phyloP scores from a whole-genome alignment of 2,888 invertebrate species.

The Lapara coniferarum region DNA sequence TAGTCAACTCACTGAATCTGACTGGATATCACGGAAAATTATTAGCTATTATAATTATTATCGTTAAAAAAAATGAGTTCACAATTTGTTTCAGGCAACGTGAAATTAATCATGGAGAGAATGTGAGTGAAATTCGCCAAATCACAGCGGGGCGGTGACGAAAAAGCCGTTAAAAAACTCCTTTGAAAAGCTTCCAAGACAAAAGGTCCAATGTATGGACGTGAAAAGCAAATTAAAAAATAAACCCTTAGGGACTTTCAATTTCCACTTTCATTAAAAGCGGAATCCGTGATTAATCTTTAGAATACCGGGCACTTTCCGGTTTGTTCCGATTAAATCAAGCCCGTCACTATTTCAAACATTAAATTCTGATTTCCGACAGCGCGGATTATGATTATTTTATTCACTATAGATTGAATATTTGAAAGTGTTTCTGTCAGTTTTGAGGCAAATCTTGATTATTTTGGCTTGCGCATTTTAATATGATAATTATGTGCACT shows the following conservation, averaged over 20 bases:
- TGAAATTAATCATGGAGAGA: constrained; percentile 32
- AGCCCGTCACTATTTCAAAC: constrained; percentile 29
- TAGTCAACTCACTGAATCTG: constrained; percentile 1
- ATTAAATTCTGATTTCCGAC: constrained; percentile 12
- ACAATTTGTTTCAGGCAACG: constrained; percentile 3
- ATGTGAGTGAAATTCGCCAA: constrained; percentile 36
- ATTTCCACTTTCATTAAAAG: constrained; percentile 43
- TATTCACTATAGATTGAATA: background rate
- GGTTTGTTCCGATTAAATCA: constrained; percentile 39
- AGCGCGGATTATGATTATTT: constrained; percentile 3
- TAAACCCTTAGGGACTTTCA: constrained; percentile 43
- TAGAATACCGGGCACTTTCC: constrained; percentile 43
- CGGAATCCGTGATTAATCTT: constrained; percentile 52
- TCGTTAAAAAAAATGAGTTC: constrained; percentile 13
- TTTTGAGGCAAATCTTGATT: background rate
- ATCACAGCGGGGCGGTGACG: constrained; percentile 37
- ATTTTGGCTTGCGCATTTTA: too few relatives aligned
- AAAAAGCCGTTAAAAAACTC: constrained; percentile 34
- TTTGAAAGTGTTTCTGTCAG: background rate
- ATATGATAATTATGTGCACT: too few relatives aligned
- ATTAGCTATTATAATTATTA: constrained; percentile 6
- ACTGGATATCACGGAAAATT: background rate
- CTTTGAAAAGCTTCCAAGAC: constrained; percentile 39
- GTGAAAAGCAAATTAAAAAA: constrained; percentile 49
- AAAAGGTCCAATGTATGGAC: constrained; percentile 44